Percentiles rank a stretch among this genome's conserved stretches.
Evolutionary conservation across 2,888 invertebrate genomes (phyloP).

Genomic region (Scaptomyza parva): DNA sequence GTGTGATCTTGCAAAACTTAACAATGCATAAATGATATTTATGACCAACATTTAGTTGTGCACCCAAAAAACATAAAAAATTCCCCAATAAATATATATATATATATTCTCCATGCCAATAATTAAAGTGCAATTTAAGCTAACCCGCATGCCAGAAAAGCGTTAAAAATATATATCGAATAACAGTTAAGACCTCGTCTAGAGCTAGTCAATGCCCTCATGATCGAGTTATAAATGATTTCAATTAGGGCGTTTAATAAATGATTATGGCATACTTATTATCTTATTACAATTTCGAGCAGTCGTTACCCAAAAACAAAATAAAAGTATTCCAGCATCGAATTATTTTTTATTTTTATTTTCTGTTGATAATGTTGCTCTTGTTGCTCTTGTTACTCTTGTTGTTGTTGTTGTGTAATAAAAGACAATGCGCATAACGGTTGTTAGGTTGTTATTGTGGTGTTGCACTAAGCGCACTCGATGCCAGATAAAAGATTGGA

Average conservation of each 20-base stretch:
- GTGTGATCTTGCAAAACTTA: conserved; percentile 49
- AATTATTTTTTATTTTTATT: conserved; percentile 61
- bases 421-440: conserved; percentile 68
- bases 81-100: conserved; percentile 4
- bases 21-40: conserved; percentile 49
- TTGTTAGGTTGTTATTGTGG: conserved; percentile 5
- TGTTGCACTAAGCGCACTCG: conserved; percentile 11
- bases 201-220: conserved; percentile 44
- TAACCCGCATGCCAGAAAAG: conserved; percentile 52
- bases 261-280: conserved; percentile 76
- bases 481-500: conserved; percentile 47
- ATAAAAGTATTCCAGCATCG: conserved; percentile 29
- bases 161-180: background rate
- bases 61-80: conserved; percentile 1
- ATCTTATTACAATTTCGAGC: conserved; percentile 64
- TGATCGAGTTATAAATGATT: conserved; percentile 68
- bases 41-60: conserved; percentile 22
- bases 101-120: conserved; percentile 43
- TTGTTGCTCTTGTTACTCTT: conserved; percentile 70
- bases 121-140: conserved; percentile 64
- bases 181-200: conserved; percentile 10
- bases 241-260: conserved; percentile 77
- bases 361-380: conserved; percentile 65
- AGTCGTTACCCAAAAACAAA: conserved; percentile 51
- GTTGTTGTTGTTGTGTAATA: conserved; percentile 73